Percentiles rank a stretch among this genome's conserved stretches.
Conservation (phyloP, 1,140 invertebrate genomes). For the Saccostrea echinata region DNA sequence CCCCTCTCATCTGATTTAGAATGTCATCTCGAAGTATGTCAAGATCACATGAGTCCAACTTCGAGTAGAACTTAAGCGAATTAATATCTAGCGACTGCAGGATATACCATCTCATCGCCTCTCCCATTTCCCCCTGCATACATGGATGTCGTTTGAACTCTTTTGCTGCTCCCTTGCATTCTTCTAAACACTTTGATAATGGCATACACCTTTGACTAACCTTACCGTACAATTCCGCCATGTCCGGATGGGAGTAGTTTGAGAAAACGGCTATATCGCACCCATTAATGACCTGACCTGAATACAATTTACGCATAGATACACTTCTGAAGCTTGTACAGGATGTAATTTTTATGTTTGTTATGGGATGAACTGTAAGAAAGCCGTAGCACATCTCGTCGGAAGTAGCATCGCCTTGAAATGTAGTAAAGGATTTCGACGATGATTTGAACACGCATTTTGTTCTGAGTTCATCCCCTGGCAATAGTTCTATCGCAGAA, state of each 20-base stretch:
- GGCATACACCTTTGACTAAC: background rate
- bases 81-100: background rate
- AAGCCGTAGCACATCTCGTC: constrained; percentile 71
- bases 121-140: background rate
- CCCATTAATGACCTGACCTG: background rate
- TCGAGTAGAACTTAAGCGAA: background rate
- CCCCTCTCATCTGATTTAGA: background rate
- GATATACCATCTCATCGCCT: background rate
- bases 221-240: background rate
- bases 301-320: constrained; percentile 37
- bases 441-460: constrained; percentile 62
- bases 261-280: background rate
- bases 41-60: background rate
- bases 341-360: constrained; percentile 14
- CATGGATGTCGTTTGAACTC: background rate
- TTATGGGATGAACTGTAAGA: constrained; percentile 61
- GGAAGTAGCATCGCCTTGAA: constrained; percentile 60
- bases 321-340: constrained; percentile 55
- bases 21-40: background rate
- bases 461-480: constrained; percentile 59
- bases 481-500: background rate
- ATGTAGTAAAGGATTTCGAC: constrained; percentile 53
- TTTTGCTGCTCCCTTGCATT: background rate
- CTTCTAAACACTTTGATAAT: background rate
- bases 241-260: background rate